A percentile compares a stretch with the other conserved stretches of the same genome.
Conservation (phyloP, 2,888 invertebrate genomes). For the Liopterus haemorrhoidalis region DNA sequence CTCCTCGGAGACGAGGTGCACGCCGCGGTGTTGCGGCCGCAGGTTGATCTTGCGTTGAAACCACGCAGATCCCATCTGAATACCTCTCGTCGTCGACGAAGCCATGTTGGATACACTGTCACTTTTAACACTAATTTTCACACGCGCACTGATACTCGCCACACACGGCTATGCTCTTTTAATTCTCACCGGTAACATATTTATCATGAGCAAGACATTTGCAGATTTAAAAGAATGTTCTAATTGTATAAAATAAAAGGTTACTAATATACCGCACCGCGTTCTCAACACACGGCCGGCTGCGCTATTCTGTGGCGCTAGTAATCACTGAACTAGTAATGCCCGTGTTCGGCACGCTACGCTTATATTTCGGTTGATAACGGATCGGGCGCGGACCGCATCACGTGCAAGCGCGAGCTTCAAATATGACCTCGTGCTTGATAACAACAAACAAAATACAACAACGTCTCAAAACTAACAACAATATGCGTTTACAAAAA, state of each 20-base stretch:
- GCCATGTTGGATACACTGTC: constrained; percentile 64
- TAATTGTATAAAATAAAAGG: constrained; percentile 22
- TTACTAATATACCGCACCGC: constrained; percentile 18
- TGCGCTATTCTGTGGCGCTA: constrained; percentile 22
- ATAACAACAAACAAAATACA: too few relatives aligned
- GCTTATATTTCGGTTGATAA: constrained; percentile 30
- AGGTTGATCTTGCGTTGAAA: constrained; percentile 96
- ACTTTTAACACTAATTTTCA: constrained; percentile 33
- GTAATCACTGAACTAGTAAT: background rate
- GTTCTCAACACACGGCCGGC: constrained; percentile 19
- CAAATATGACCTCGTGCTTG: constrained; percentile 4
- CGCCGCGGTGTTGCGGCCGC: constrained; percentile 92
- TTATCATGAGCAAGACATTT: constrained; percentile 65
- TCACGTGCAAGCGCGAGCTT: constrained; percentile 21
- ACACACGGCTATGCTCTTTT: constrained; percentile 35
- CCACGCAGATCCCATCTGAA: constrained; percentile 96
- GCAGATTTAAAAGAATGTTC: constrained; percentile 36
- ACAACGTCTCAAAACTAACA: too few relatives aligned
- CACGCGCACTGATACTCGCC: constrained; percentile 21
- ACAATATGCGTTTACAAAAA: too few relatives aligned
- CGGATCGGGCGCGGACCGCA: constrained; percentile 39
- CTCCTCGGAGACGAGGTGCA: constrained; percentile 95
- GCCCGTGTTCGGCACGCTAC: background rate
- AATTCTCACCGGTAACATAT: constrained; percentile 57
- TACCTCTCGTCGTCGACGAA: constrained; percentile 75